Evolutionary conservation across 1,140 invertebrate genomes (phyloP).

Genomic region (Artemia franciscana): DNA sequence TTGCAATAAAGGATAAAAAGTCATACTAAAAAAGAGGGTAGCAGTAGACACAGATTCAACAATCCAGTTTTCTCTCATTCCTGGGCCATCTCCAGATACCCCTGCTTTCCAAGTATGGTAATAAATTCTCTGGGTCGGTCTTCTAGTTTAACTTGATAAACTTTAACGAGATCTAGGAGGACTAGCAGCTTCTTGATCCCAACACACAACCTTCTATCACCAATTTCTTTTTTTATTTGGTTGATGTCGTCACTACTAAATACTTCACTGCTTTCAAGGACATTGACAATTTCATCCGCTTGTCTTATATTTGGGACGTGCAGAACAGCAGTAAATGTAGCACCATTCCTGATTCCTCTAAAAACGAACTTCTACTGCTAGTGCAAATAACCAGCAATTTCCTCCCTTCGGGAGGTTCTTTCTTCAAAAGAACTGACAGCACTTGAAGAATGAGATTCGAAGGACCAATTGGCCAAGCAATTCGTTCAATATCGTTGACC

Average conservation of each 20-base stretch:
- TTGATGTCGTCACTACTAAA: constrained; percentile 56
- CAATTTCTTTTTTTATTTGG: constrained; percentile 44
- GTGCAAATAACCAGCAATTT: constrained; percentile 82
- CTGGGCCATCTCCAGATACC: too few relatives aligned
- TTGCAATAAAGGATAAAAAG: too few relatives aligned
- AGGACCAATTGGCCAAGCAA: constrained; percentile 95
- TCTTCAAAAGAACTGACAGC: constrained; percentile 75
- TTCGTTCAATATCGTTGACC: constrained; percentile 90
- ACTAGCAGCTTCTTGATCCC: too few relatives aligned
- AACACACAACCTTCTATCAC: constrained; percentile 41
- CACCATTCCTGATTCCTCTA: constrained; percentile 83
- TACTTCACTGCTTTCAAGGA: constrained; percentile 59
- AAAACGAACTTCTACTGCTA: constrained; percentile 64
- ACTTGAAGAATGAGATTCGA: constrained; percentile 92
- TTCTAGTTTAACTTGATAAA: too few relatives aligned
- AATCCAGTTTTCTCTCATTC: too few relatives aligned
- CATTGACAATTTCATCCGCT: constrained; percentile 56
- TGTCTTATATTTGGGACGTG: constrained; percentile 74
- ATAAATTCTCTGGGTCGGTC: too few relatives aligned
- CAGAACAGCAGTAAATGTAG: constrained; percentile 65
- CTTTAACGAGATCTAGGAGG: too few relatives aligned
- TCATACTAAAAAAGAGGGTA: too few relatives aligned
- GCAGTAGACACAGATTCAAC: too few relatives aligned
- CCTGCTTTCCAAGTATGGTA: too few relatives aligned
- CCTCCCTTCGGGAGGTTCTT: constrained; percentile 71